Evolutionary conservation across 1,140 invertebrate species (phyloP).

Genomic region (Leptonema lineaticorne): DNA sequence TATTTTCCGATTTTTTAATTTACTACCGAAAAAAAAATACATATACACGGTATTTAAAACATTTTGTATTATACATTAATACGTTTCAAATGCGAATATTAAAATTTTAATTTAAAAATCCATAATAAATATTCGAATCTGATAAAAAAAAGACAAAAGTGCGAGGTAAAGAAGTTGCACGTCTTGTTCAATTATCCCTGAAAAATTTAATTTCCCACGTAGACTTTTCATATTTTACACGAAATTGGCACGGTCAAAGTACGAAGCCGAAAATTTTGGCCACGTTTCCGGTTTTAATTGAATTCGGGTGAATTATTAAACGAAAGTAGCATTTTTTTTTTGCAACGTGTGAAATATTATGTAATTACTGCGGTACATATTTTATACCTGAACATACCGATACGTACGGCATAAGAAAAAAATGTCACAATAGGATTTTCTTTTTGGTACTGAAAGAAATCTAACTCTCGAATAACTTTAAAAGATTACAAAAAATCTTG

Average conservation of each 20-base stretch:
- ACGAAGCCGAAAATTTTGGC: slow-evolving; percentile 10
- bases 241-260: slow-evolving; percentile 9
- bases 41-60: no score
- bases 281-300: slow-evolving; percentile 16
- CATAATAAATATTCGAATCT: not conserved
- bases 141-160: not conserved
- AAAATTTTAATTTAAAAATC: no score
- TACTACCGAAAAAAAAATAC: no score
- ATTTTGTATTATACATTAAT: no score
- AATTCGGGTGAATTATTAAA: slow-evolving; percentile 11
- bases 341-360: not conserved
- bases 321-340: slow-evolving; percentile 7
- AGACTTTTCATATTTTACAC: slow-evolving; percentile 16
- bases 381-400: not conserved
- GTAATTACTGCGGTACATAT: slow-evolving; percentile 7
- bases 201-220: slow-evolving; percentile 18
- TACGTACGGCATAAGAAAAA: no score
- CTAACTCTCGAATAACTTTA: no score
- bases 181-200: not conserved
- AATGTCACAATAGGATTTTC: not conserved
- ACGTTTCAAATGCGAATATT: no score
- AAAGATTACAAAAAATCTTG: no score
- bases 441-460: no score
- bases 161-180: not conserved
- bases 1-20: no score